Conservation (phyloP, 2,888 invertebrate species). For the Lucinisca nassula region DNA sequence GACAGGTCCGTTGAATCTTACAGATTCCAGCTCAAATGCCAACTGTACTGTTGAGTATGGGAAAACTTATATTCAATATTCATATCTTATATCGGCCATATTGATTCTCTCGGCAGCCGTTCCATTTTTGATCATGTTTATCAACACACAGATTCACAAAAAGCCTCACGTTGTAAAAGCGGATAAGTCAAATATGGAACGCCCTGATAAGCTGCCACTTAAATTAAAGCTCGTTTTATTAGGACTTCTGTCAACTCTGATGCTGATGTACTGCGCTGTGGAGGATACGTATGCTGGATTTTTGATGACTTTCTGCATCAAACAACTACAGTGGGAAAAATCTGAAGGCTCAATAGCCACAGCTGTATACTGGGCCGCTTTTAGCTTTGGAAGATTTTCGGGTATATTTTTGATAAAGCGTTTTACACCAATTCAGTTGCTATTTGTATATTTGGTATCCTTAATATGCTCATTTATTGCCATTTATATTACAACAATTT, state of each 20-base stretch:
- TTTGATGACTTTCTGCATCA: constrained; percentile 60
- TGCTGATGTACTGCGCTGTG: constrained; percentile 78
- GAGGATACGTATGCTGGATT: constrained; percentile 63
- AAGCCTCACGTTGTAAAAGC: constrained; percentile 44
- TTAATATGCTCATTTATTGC: constrained; percentile 65
- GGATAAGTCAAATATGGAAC: constrained; percentile 51
- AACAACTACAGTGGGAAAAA: constrained; percentile 56
- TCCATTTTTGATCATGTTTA: constrained; percentile 70
- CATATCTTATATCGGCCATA: constrained; percentile 66
- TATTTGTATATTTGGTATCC: constrained; percentile 79
- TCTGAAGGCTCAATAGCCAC: constrained; percentile 51
- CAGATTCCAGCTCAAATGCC: not conserved
- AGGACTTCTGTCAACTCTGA: constrained; percentile 57
- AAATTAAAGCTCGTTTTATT: constrained; percentile 54
- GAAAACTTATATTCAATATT: constrained; percentile 57
- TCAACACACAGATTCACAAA: constrained; percentile 25
- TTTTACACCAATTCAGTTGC: constrained; percentile 84
- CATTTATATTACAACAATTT: constrained; percentile 59
- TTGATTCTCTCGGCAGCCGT: constrained; percentile 59
- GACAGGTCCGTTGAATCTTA: not conserved
- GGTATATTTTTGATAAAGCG: constrained; percentile 78
- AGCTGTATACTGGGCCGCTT: constrained; percentile 54
- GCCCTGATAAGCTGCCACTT: constrained; percentile 60
- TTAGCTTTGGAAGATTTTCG: constrained; percentile 56
- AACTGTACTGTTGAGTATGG: constrained; percentile 14